Evolutionary conservation across 2,113 vertebrate genomes (phyloP).

Genomic region (Haliaeetus leucogaster): DNA sequence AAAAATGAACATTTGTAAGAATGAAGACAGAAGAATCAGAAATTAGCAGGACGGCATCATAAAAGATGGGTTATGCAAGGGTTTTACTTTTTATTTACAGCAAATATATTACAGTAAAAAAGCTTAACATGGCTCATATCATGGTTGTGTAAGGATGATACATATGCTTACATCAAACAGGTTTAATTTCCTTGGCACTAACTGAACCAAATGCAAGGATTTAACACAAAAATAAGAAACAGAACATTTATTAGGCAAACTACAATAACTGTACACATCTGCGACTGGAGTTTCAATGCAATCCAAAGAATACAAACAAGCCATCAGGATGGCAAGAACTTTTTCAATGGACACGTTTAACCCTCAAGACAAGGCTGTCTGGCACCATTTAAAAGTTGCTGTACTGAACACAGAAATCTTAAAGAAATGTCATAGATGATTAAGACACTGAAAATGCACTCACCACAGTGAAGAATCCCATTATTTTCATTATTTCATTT

Average conservation of each 20-base stretch:
- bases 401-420: constrained; percentile 8
- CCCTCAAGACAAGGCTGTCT: constrained; percentile 22
- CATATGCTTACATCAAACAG: neutral
- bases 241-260: constrained; percentile 26
- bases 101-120: constrained; percentile 59
- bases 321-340: neutral
- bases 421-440: constrained; percentile 23
- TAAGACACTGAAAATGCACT: constrained; percentile 29
- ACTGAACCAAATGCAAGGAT: neutral
- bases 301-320: constrained; percentile 29
- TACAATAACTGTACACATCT: constrained; percentile 30
- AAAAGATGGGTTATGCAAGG: neutral
- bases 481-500: neutral
- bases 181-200: constrained; percentile 11
- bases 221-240: constrained; percentile 26
- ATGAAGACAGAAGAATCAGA: neutral
- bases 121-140: neutral
- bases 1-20: neutral
- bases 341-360: neutral
- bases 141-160: neutral
- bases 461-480: neutral
- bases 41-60: neutral
- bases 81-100: constrained; percentile 59
- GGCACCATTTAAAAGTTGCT: constrained; percentile 20
- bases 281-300: neutral